A percentile compares a stretch with the other conserved stretches of the same genome.
phyloP scores from a whole-genome alignment of 2,113 vertebrate species.

The Zosterops pallidus region DNA sequence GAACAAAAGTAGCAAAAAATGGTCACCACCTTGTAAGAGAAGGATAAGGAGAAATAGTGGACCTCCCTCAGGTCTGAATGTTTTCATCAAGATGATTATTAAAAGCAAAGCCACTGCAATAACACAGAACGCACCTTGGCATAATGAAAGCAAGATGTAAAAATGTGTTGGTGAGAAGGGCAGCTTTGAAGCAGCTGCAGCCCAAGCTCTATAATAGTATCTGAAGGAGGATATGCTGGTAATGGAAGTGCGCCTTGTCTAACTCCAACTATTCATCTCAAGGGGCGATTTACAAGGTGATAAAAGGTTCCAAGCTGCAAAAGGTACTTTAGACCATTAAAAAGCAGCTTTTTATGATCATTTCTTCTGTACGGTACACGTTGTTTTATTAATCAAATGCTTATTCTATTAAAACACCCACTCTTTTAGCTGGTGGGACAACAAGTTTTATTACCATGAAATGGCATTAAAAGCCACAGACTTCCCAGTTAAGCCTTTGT shows the following conservation, averaged over 20 bases:
- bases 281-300: conserved; percentile 73
- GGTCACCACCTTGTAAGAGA: neutral
- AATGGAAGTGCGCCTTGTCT: conserved; percentile 57
- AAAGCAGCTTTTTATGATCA: conserved; percentile 68
- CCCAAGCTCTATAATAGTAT: conserved; percentile 19
- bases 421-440: conserved; percentile 50
- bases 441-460: conserved; percentile 66
- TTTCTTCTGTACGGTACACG: conserved; percentile 66
- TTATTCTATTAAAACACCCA: conserved; percentile 71
- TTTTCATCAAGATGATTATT: conserved; percentile 31
- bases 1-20: conserved; percentile 24
- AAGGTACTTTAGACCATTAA: conserved; percentile 69
- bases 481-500: conserved; percentile 53
- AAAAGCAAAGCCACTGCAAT: conserved; percentile 56
- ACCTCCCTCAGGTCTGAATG: conserved; percentile 49
- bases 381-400: conserved; percentile 74
- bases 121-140: neutral
- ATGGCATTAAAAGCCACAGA: conserved; percentile 66
- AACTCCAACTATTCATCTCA: conserved; percentile 66
- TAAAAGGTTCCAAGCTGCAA: conserved; percentile 73
- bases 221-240: conserved; percentile 51
- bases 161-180: conserved; percentile 59
- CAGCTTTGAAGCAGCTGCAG: conserved; percentile 69
- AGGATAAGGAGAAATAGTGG: neutral
- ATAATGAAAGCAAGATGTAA: conserved; percentile 73